Base-by-base conservation (phyloP, 2,797 vertebrate species). In the Macrochelys suwanniensis region DNA sequence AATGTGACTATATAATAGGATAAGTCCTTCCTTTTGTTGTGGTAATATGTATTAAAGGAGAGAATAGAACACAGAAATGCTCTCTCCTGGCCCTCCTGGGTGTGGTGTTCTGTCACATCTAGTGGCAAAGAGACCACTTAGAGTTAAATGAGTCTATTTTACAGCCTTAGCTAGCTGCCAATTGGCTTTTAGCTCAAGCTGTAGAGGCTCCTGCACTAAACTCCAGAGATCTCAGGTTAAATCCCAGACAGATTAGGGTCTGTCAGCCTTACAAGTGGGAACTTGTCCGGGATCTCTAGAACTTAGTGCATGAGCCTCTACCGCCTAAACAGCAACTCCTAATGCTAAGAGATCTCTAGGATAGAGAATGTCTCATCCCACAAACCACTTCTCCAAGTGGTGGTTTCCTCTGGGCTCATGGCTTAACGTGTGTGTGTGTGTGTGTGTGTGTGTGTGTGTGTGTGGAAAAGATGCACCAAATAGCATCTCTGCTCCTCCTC, bases 11-110 rank as follows among this genome's bases (percentile, higher is more conserved):
- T 16, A 0, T 25, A 45, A 23, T 17, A 45, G 45, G 11, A 17
- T 28, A 49, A 16, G 45, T 28, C 26, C 42, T 31, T 77, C 45
- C 77, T 74, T n/a, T 17, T 57, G 53, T 47, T 25, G 80, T 71
- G n/a, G 11, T 37, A 26, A 74, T 2, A 25, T 49, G 51, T 37
- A n/a, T 11, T 7, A 11, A 19, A 61, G 17, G 13, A 17, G 51
- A 12, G 47, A 49, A 1, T 1, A 0, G 15, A 16, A 1, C 0
- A 77, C 74, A 77, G 25, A 6, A 11, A 1, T n/a, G 3, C 2
- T 50, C 13, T 4, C 82, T 77, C 7, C 4, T n/a, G 1, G 9
- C 6, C 47, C 81, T 54, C 8, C 53, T 54, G 21, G 23, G 8
- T 23, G 53, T 54, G 21, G 21, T 9, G 53, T 54, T 54, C 53